Conservation (phyloP, 1,140 invertebrate species). For the Aphis gossypii region DNA sequence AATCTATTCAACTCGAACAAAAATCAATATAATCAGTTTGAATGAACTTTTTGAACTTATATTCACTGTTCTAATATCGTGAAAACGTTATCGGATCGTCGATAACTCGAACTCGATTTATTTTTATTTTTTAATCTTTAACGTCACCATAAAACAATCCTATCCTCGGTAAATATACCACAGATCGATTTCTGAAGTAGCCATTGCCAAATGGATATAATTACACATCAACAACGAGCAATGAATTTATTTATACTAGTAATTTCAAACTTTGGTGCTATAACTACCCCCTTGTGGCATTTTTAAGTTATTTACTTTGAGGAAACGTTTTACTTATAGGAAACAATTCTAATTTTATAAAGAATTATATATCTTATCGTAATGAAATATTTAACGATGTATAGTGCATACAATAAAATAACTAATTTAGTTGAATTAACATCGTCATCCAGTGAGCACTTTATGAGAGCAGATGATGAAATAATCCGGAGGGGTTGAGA, state of each 20-base stretch:
- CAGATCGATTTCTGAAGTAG: neutral
- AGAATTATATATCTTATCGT: neutral
- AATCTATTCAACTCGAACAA: neutral
- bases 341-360: neutral
- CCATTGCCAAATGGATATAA: neutral
- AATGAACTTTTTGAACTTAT: neutral
- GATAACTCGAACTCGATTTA: neutral
- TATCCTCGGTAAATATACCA: neutral
- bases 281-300: neutral
- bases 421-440: no score
- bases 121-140: neutral
- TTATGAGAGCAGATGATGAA: neutral
- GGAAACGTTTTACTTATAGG: neutral
- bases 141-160: neutral
- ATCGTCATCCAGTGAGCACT: neutral
- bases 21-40: neutral
- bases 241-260: neutral
- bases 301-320: neutral
- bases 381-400: neutral
- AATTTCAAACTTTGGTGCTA: neutral
- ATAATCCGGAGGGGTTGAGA: no score
- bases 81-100: neutral
- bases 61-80: neutral
- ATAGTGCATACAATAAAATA: no score
- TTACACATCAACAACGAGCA: neutral